Conservation (phyloP, 2,888 invertebrate genomes). For the Drosophila falleni region DNA sequence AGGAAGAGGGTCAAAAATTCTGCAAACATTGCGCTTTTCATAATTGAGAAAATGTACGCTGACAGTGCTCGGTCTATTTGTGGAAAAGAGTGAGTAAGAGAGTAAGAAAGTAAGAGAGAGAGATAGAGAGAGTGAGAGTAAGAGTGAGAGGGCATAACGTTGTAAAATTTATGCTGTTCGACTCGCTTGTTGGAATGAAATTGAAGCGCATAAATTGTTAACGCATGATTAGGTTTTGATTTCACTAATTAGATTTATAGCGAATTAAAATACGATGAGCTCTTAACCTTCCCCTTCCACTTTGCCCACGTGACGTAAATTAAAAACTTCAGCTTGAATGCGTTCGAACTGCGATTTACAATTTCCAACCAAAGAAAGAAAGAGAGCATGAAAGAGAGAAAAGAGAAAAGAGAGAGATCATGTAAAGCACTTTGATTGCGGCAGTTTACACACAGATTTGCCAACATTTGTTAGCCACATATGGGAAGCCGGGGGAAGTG, state of each 20-base stretch:
- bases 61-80: not conserved
- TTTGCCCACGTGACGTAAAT: constrained; percentile 8
- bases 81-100: not conserved
- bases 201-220: constrained; percentile 78
- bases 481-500: not conserved
- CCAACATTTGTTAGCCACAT: constrained; percentile 67
- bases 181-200: constrained; percentile 49
- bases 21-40: constrained; percentile 56
- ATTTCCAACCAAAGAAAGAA: constrained; percentile 10
- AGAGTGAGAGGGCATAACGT: not conserved
- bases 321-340: constrained; percentile 40
- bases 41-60: constrained; percentile 41
- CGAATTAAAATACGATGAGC: constrained; percentile 67
- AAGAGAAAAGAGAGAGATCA: constrained; percentile 8
- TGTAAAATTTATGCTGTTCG: constrained; percentile 43
- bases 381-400: not conserved
- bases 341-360: constrained; percentile 11
- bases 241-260: constrained; percentile 80
- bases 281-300: not conserved
- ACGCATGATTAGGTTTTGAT: constrained; percentile 78
- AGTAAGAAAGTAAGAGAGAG: no score
- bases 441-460: constrained; percentile 69
- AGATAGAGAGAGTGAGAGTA: no score
- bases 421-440: constrained; percentile 67
- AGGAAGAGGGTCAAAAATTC: constrained; percentile 51